Evolutionary conservation across 2,797 vertebrate species (phyloP).

Genomic region (Nothura maculosa): DNA sequence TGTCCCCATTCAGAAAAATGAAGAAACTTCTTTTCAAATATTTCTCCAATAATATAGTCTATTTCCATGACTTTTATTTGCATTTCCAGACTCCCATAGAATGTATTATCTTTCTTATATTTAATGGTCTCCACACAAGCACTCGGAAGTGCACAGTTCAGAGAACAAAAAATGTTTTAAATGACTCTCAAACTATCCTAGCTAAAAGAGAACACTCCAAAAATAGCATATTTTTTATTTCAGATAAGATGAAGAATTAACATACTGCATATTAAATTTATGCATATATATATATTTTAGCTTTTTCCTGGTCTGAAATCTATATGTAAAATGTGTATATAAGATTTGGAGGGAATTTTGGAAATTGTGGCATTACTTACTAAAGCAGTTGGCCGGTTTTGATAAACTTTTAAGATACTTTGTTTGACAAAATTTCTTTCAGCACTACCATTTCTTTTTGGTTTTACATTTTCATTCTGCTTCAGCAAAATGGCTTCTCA

Average conservation of each 20-base stretch:
- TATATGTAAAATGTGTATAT: neutral
- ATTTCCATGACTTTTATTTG: constrained; percentile 24
- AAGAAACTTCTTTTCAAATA: constrained; percentile 35
- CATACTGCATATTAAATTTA: neutral
- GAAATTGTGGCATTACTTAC: neutral
- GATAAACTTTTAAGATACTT: neutral
- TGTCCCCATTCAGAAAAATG: constrained; percentile 13
- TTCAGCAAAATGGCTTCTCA: neutral
- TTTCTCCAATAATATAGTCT: neutral
- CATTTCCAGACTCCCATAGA: neutral
- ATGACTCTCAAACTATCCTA: neutral
- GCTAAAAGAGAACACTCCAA: neutral
- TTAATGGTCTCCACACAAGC: neutral
- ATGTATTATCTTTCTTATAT: neutral
- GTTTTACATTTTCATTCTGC: neutral
- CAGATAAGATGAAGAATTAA: neutral
- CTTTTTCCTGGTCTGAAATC: neutral
- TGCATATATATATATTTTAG: neutral
- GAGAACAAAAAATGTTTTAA: neutral
- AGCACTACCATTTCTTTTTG: neutral
- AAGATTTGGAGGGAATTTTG: neutral
- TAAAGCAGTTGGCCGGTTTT: neutral
- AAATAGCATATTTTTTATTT: neutral
- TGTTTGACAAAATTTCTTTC: neutral
- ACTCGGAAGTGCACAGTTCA: neutral